Percentiles rank a stretch among this genome's conserved stretches.
These are phyloP conservation scores for Geococcyx californianus DNA, from an alignment of 2,113 vertebrate species.

Conservation along the genomic window DNA sequence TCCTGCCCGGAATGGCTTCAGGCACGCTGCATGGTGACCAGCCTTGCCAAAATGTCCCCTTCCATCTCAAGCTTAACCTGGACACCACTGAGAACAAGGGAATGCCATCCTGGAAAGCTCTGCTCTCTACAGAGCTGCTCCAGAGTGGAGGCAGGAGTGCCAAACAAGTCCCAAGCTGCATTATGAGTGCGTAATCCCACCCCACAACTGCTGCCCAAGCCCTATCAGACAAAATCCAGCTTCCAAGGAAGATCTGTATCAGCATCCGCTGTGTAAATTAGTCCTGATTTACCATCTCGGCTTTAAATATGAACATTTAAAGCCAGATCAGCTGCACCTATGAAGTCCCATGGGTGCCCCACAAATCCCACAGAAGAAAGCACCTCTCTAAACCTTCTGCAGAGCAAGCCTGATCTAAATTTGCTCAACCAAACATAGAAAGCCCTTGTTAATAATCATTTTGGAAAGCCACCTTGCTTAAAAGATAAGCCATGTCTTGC, in stretches of 20 bases:
- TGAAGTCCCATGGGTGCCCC: not conserved
- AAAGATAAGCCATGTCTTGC: not conserved
- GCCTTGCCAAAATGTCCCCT: not conserved
- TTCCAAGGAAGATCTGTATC: too few relatives aligned
- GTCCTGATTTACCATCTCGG: not conserved
- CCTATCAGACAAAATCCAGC: not conserved
- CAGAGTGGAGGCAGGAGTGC: not conserved
- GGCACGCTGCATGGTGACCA: not conserved
- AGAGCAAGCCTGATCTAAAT: not conserved
- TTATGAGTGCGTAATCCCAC: rapidly evolving
- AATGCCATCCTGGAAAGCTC: not conserved
- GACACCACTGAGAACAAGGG: not conserved
- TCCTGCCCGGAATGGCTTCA: not conserved
- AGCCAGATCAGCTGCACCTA: not conserved
- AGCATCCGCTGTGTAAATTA: not conserved
- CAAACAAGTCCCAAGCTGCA: not conserved
- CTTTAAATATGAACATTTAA: not conserved
- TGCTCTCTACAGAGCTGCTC: not conserved
- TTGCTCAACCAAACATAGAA: constrained; percentile 24
- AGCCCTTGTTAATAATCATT: constrained; percentile 13
- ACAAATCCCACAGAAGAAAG: constrained; percentile 29
- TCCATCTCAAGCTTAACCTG: not conserved
- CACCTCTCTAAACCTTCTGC: not conserved
- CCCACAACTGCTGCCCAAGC: not conserved
- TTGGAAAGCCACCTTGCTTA: not conserved